Evolutionary conservation across 2,888 invertebrate genomes (phyloP), one percentile per base, ranked within the genome.

Genomic region (Scaptomyza reducta): DNA sequence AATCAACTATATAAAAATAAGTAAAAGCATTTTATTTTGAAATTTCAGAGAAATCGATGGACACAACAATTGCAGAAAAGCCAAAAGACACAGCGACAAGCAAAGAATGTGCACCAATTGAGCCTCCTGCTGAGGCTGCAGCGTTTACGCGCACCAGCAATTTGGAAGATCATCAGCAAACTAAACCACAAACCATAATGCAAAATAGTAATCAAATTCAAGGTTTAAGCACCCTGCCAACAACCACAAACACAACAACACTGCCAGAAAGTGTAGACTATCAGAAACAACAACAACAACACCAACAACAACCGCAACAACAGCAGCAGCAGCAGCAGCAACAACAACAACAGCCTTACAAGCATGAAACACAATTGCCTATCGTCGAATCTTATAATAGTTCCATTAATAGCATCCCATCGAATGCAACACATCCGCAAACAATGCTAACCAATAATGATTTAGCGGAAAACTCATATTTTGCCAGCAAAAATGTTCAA

Each of bases 401-500:
- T 69, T 50, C 79, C n/a, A 64, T 72, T 49, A 78, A 70, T 65
- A 35, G 35, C 25, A 65, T 75, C 47, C 84, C 70, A 54, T 33
- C 83, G 29, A 86, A 55, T 69, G 61, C 65, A 64, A 53, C 81
- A 38, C 77, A 68, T 18, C 59, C 74, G 44, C 89, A 79, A 64
- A 31, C 74, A 25, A 54, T 60, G 54, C 50, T 66, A 59, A 38
- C 74, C 18, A 76, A 65, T 27, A 61, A 57, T 41, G 75, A 75
- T 40, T 57, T 76, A 11, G 38, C 79, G 6, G 88, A 82, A 46
- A 82, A 75, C 38, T 65, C 79, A 4, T 81, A 75, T 61, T 88
- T 82, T 42, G 63, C 79, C 38, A 73, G 64, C 50, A 86, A 82
- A 54, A 89, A 87, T 50, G 72, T 76, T 44, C 87, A 86, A 35